Evolutionary conservation across 2,797 vertebrate genomes (phyloP), one percentile per base, ranked within the genome.

Genomic region (Rhynchonycteris naso): DNA sequence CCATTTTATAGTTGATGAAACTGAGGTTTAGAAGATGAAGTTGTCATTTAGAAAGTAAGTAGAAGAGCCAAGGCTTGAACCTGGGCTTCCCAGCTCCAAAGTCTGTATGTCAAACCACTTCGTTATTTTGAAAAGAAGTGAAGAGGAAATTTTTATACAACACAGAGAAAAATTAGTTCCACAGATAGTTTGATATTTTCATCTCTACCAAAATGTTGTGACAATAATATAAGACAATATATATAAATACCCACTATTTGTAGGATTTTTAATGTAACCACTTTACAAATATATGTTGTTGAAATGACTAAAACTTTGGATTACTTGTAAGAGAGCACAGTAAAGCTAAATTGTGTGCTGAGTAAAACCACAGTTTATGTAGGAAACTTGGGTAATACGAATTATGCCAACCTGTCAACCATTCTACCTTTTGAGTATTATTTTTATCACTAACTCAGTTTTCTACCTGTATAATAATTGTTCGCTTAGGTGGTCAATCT

Each of bases 271-370:
- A 58, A 65, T 72, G 16, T 18, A 90, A 28, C 11, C 19, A 16
- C 14, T 91, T 59, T 72, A 14, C 65, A 79, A 76, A 26, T 38
- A 66, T 5, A 30, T 74, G 21, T 12, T 3, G 38, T 38, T 93
- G 83, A 91, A 82, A 58, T 86, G 92, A 63, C 21, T 21, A 35
- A 10, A 80, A 50, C 54, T 93, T 81, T 47, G 79, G 38, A 74
- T 88, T 92, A 79, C 12, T 69, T 7, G 2, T 28, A 33, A 69
- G 54, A 88, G 13, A 76, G 10, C 30, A 74, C 43, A 59, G 26
- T 22, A 7, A 69, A 52, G 22, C 63, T 88, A 33, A 88, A 56
- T 43, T 59, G 22, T 58, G 14, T 84, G 30, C 71, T 76, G 26
- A 69, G 47, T 56, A 71, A 93, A 84, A 71, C 9, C 10, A 11